Evolutionary conservation across 2,888 invertebrate genomes (phyloP), one percentile per base, ranked within the genome.

Genomic region (Spilosoma lubricipeda): DNA sequence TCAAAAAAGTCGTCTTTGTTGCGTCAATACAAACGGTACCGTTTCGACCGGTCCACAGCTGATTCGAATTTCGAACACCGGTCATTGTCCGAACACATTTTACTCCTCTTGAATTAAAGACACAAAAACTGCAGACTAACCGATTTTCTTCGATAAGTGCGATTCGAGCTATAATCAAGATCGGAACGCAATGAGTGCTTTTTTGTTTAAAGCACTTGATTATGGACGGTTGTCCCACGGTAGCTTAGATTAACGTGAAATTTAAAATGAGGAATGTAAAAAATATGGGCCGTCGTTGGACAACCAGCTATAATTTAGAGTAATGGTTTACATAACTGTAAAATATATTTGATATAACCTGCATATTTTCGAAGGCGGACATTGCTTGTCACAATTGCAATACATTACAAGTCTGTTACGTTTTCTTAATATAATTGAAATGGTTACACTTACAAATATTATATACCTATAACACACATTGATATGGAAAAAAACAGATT

Each of bases 31-130:
- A 88, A 86, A 87, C 77, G 74, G 76, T 84, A 83, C 88, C 88
- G 89, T 87, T 86, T 68, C 77, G 74, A 78, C 75, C 81, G 82
- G 83, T 85, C 81, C 76, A n/a, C 87, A 85, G 82, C 86, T 88
- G 88, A 85, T 80, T 77, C 77, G 77, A 66, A 84, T 67, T 72
- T 69, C 67, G 72, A 82, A 80, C 73, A 45, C 56, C 84, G 84
- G 84, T 82, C 84, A 76, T 80, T 83, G 82, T 70, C 82, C n/a
- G 67, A 66, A 69, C 78, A 75, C 77, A 83, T 81, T 85, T 81
- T 81, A 71, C 75, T 79, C 74, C 77, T 85, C 80, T 79, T 75
- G 77, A 81, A 78, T 81, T 79, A 73, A 82, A 39, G 56, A 79
- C 74, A 77, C 81, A 85, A 84, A 84, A 85, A 85, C 74, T 74